Evolutionary conservation across 2,888 invertebrate genomes (phyloP), one percentile per base, ranked within the genome.

Genomic region (Pheosia gnoma): DNA sequence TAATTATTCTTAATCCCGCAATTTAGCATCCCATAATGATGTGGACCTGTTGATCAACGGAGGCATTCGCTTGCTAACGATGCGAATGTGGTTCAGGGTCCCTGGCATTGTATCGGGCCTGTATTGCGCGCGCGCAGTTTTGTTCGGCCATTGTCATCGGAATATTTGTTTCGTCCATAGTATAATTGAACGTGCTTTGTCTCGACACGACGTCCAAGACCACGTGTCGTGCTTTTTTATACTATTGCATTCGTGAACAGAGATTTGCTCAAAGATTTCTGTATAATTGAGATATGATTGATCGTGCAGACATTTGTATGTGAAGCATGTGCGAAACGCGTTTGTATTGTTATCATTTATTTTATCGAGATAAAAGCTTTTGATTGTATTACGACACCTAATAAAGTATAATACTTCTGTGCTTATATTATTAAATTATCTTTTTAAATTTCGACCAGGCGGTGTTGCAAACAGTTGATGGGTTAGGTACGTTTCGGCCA

Each of bases 51-150:
- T 58, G 52, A 59, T 65, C 65, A 66, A 69, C 60, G 58, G 66
- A 64, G 59, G 63, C 62, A 70, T 69, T 70, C 62, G 59, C 59
- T 72, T 56, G 65, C 65, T 77, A 76, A 75, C 75, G 73, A 75
- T 68, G 66, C 68, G 65, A 81, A 87, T 85, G 76, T 87, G 81
- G 85, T 71, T 86, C 86, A 85, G 80, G 86, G 87, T 79, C 85
- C 78, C 66, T 45, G 58, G 67, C 67, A 80, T 82, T 84, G 84
- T 85, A 71, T 77, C 66, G 71, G 71, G 68, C 72, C 65, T 59
- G 80, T 80, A 82, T 79, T 78, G 70, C 66, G 68, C 70, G 75
- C 71, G 66, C 65, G 77, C 67, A 25, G 69, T 75, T 80, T 80
- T 79, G 77, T 82, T 57, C 52, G 62, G 47, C 68, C 64, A 73